A percentile compares a stretch with the other conserved stretches of the same genome.
Conservation (phyloP, 2,888 invertebrate genomes). For the Caenorhabditis sp. region DNA sequence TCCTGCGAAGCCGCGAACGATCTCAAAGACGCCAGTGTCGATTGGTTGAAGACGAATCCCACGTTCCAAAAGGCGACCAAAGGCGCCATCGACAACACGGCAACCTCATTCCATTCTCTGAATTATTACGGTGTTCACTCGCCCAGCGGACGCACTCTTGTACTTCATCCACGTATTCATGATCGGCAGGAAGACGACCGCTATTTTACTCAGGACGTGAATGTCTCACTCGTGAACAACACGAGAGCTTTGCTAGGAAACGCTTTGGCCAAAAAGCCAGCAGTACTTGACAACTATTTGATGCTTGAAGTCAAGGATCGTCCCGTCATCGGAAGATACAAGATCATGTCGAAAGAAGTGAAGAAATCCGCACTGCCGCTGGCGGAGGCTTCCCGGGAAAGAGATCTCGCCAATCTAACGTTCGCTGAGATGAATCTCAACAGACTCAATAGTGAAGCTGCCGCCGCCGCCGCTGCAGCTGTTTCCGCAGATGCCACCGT, state of each 20-base stretch:
- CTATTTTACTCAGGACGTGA: not conserved
- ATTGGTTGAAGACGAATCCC: conserved; percentile 44
- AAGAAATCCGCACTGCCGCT: conserved; percentile 26
- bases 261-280: conserved; percentile 21
- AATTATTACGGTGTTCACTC: conserved; percentile 41
- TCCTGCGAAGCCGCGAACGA: conserved; percentile 22
- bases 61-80: conserved; percentile 48
- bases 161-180: conserved; percentile 32
- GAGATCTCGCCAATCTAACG: conserved; percentile 24
- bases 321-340: conserved; percentile 39
- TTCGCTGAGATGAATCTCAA: conserved; percentile 12
- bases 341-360: conserved; percentile 20
- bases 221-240: conserved; percentile 25
- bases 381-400: conserved; percentile 12
- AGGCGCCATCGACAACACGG: conserved; percentile 14
- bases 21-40: conserved; percentile 30
- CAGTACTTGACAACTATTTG: conserved; percentile 25
- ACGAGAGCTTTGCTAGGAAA: conserved; percentile 18
- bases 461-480: conserved; percentile 8
- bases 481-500: too few relatives aligned
- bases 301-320: conserved; percentile 51
- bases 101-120: conserved; percentile 38
- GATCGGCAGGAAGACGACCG: conserved; percentile 10
- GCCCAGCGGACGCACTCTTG: conserved; percentile 28
- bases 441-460: not conserved